A percentile compares a stretch with the other conserved stretches of the same genome.
Evolutionary conservation across 2,888 invertebrate species (phyloP).

Genomic region (Scaptomyza cyrtandrae): DNA sequence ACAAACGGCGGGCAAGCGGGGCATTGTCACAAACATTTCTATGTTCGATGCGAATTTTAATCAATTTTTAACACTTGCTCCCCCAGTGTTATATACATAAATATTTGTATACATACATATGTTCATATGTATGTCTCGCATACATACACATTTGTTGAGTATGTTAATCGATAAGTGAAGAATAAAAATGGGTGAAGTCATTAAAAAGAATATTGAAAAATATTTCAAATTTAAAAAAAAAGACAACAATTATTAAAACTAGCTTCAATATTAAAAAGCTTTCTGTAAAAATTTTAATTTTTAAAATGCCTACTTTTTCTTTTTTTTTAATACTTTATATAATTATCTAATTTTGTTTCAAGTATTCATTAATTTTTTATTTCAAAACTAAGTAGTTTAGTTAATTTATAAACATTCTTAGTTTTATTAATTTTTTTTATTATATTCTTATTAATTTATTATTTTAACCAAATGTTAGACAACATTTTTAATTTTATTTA

Average conservation of each 20-base stretch:
- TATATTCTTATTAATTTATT: too few species aligned
- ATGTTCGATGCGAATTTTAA: slow-evolving; percentile 59
- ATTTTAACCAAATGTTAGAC: too few species aligned
- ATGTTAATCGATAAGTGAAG: slow-evolving; percentile 1
- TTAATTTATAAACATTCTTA: too few species aligned
- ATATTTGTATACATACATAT: neutral
- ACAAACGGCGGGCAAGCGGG: neutral
- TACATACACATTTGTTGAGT: neutral
- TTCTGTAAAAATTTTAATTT: too few species aligned
- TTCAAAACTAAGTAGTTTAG: too few species aligned
- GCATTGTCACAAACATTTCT: slow-evolving; percentile 72
- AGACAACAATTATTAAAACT: too few species aligned
- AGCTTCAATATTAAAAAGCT: too few species aligned
- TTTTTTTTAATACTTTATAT: neutral
- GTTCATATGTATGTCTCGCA: neutral
- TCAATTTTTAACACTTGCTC: slow-evolving; percentile 40
- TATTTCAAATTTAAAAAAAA: too few species aligned
- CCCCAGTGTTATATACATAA: neutral
- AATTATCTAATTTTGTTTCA: neutral
- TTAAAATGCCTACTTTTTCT: too few species aligned
- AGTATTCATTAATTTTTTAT: neutral
- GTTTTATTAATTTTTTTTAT: too few species aligned
- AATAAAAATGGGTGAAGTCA: neutral
- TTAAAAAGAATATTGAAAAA: too few species aligned
- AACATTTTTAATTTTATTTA: too few species aligned